Conservation (phyloP, 2,113 vertebrate species). For the Talpa occidentalis region DNA sequence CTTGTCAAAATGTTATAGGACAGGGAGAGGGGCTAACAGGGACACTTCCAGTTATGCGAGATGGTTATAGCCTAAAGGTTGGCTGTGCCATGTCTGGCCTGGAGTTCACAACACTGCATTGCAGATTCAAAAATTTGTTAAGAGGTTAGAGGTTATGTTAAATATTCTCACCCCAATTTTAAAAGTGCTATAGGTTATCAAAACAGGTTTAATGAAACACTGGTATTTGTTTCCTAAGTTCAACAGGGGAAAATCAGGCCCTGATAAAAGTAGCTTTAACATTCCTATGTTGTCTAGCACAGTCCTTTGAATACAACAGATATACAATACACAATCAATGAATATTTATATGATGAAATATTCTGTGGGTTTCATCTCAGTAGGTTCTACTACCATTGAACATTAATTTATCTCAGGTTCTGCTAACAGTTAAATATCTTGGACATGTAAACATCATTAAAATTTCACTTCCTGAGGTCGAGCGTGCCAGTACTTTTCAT, state of each 20-base stretch:
- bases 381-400: not conserved
- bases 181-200: not conserved
- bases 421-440: not conserved
- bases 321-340: not conserved
- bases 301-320: not conserved
- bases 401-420: not conserved
- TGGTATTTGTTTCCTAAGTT: not conserved
- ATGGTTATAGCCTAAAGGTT: not conserved
- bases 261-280: not conserved
- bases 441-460: slow-evolving; percentile 36
- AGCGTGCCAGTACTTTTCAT: not conserved
- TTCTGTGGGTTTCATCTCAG: not conserved
- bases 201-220: not conserved
- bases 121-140: not conserved
- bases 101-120: not conserved
- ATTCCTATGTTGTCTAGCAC: not conserved
- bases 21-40: no score
- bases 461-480: not conserved
- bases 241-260: no score
- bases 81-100: no score
- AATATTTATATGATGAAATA: not conserved
- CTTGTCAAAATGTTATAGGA: no score
- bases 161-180: not conserved
- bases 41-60: not conserved
- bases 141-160: not conserved